Percentiles rank a stretch among this genome's conserved stretches.
Conservation (phyloP, 1,140 invertebrate genomes). For the Coenobita brevimanus region DNA sequence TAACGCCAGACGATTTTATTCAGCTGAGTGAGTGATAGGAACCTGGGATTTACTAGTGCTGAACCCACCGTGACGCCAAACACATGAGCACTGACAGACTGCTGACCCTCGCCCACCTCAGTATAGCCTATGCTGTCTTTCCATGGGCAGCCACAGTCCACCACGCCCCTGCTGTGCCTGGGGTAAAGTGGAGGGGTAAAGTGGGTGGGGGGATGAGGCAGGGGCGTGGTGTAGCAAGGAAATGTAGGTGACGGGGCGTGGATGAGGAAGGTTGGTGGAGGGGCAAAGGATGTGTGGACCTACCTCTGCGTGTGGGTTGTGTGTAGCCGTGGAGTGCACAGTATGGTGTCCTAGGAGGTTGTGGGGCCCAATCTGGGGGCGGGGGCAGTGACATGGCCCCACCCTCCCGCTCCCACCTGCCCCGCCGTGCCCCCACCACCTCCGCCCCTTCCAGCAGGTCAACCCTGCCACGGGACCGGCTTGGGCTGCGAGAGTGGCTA, state of each 20-base stretch:
- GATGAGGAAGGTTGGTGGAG: background rate
- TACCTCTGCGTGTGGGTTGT: background rate
- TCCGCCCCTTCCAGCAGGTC: conserved; percentile 36
- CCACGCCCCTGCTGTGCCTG: background rate
- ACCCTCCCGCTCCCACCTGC: background rate
- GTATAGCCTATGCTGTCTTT: background rate
- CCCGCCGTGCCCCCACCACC: background rate
- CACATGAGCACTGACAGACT: too few relatives aligned
- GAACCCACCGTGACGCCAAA: too few relatives aligned
- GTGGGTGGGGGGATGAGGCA: background rate
- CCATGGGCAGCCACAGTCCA: background rate
- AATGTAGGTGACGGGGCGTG: background rate
- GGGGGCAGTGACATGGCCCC: background rate
- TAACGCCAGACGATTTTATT: too few relatives aligned
- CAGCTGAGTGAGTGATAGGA: too few relatives aligned
- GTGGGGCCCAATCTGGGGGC: background rate
- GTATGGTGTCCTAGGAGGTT: conserved; percentile 14
- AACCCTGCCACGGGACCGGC: conserved; percentile 19
- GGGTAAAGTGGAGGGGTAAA: background rate
- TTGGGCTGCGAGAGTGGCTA: conserved; percentile 56
- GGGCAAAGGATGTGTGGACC: background rate
- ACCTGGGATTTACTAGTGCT: too few relatives aligned
- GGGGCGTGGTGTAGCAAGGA: background rate
- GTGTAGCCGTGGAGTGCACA: conserved; percentile 48
- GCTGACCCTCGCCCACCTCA: too few relatives aligned